A percentile compares a stretch with the other conserved stretches of the same genome.
Evolutionary conservation across 1,140 invertebrate species (phyloP).

Genomic region (Hylaeus anthracinus): DNA sequence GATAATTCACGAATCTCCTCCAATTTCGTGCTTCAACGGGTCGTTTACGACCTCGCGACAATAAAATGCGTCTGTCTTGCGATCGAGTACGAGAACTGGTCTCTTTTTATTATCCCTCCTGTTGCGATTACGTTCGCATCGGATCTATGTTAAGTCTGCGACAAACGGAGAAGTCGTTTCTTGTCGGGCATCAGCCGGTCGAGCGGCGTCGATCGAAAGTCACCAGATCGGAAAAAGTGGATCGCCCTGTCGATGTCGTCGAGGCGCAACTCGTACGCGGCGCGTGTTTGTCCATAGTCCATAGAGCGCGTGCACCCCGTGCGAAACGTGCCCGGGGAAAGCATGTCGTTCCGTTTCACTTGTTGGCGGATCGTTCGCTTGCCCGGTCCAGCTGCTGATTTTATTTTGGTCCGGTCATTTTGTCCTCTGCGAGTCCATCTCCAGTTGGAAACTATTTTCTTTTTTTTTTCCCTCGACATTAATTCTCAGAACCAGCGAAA

Average conservation of each 20-base stretch:
- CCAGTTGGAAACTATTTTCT: neutral
- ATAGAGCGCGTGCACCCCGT: conserved; percentile 14
- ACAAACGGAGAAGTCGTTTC: neutral
- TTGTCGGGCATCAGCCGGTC: neutral
- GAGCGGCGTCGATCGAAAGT: conserved; percentile 54
- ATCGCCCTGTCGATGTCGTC: conserved; percentile 34
- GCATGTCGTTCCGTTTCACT: conserved; percentile 69
- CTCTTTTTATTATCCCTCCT: neutral
- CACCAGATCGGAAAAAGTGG: conserved; percentile 60
- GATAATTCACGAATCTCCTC: neutral
- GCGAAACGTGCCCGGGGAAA: conserved; percentile 59
- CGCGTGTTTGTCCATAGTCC: conserved; percentile 21
- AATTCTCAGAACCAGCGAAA: neutral
- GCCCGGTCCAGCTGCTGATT: conserved; percentile 29
- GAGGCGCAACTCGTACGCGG: neutral
- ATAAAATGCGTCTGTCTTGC: neutral
- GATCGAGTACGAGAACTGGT: too few relatives aligned
- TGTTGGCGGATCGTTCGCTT: conserved; percentile 10
- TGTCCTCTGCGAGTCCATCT: neutral
- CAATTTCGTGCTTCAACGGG: neutral
- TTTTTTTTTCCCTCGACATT: neutral
- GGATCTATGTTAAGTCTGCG: too few relatives aligned
- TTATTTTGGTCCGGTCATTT: neutral
- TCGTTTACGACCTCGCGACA: neutral
- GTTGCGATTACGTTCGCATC: too few relatives aligned